Evolutionary conservation across 2,113 vertebrate species (phyloP).

Genomic region (Polyodon spathula): DNA sequence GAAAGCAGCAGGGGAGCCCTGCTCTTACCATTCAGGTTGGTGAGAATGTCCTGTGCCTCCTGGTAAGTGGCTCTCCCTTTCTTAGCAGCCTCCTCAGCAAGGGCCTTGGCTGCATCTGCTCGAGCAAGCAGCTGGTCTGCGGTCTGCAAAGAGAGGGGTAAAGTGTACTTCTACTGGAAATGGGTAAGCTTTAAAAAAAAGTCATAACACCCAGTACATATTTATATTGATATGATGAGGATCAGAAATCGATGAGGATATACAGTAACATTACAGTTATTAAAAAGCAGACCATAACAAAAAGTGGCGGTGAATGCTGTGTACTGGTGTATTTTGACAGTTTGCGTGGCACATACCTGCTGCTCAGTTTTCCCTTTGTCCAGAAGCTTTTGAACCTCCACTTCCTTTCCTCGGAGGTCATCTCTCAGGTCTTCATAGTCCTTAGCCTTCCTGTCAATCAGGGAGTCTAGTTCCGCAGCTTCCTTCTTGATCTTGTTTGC

Average conservation of each 20-base stretch:
- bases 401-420: slow-evolving; percentile 80
- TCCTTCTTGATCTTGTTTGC: slow-evolving; percentile 88
- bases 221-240: too few relatives aligned
- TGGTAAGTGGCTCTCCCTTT: slow-evolving; percentile 75
- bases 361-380: slow-evolving; percentile 91
- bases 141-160: slow-evolving; percentile 56
- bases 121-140: slow-evolving; percentile 91
- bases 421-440: slow-evolving; percentile 85
- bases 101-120: slow-evolving; percentile 86
- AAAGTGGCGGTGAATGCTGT: too few relatives aligned
- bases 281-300: not conserved
- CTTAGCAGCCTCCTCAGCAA: slow-evolving; percentile 84
- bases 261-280: too few relatives aligned
- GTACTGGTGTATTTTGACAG: too few relatives aligned
- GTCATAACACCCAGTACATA: too few relatives aligned
- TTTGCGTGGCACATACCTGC: slow-evolving; percentile 64
- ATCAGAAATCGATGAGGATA: too few relatives aligned
- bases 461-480: slow-evolving; percentile 74
- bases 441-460: slow-evolving; percentile 80
- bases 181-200: not conserved
- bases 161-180: not conserved
- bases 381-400: slow-evolving; percentile 83
- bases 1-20: not conserved
- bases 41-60: slow-evolving; percentile 84
- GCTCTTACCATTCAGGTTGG: slow-evolving; percentile 73